Base-by-base conservation (phyloP, 2,797 vertebrate genomes). In the Sebastes wilsoni region DNA sequence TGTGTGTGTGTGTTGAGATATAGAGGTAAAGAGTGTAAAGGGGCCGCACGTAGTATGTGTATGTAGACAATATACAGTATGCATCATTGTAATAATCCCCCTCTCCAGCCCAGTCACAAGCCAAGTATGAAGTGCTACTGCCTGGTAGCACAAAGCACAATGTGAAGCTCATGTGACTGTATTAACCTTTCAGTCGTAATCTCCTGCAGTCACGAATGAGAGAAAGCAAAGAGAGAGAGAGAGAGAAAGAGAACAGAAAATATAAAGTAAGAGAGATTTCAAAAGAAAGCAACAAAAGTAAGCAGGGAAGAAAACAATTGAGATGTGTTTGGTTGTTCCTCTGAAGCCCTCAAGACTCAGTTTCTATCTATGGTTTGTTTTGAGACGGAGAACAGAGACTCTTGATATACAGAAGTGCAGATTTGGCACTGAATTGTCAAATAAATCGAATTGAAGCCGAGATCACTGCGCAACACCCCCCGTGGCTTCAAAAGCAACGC, bases 101-200 rank as follows among this genome's bases (percentile, higher is more conserved):
- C 68, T 86, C 69, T 81, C 66, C 38, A 87, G 60, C 62, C 60
- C 52, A 81, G 94, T 95, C 94, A 95, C 93, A 94, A 92, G 94
- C 83, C 75, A 55, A 84, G 84, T 81, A 81, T 84, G 88, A 82
- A 84, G 80, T 72, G 78, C 85, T 88, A 70, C 87, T 93, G 88
- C 92, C 87, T 90, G 84, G 91, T 88, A 89, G 91, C 88, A 93
- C 88, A 88, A 87, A 91, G 90, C 91, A 89, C 90, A 94, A 87
- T 72, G 91, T 94, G 94, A 88, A 89, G 82, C 89, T 89, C 95
- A 95, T 95, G 94, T 95, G 94, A 96, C 89, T 85, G 91, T 80
- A 93, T 92, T 94, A 94, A 93, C 92, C 92, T 92, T 89, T 89
- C 83, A 81, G 77, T 83, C 87, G 69, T 93, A 95, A 95, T 94